Percentiles rank a stretch among this genome's conserved stretches.
These are phyloP conservation scores for Orgyia antiqua DNA, from an alignment of 2,888 invertebrate genomes.

Conservation along the genomic window DNA sequence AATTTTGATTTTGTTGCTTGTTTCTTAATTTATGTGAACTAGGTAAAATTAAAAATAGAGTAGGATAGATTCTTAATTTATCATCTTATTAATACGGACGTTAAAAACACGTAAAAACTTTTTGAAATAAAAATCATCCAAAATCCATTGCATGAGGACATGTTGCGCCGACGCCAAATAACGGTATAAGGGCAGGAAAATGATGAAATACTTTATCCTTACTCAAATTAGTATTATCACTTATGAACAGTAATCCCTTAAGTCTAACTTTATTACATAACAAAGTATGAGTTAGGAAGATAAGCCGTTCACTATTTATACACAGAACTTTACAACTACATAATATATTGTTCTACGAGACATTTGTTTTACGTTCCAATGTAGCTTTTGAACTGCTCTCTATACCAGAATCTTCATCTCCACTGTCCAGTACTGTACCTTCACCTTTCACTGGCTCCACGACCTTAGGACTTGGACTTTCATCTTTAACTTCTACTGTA, in stretches of 20 bases:
- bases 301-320: slow-evolving; percentile 20
- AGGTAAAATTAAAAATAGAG: too few species aligned
- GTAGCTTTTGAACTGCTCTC: slow-evolving; percentile 80
- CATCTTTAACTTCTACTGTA: slow-evolving; percentile 33
- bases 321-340: slow-evolving; percentile 19
- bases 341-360: slow-evolving; percentile 35
- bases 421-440: slow-evolving; percentile 80
- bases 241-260: slow-evolving; percentile 6
- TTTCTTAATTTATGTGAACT: too few species aligned
- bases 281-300: slow-evolving; percentile 23
- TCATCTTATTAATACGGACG: too few species aligned
- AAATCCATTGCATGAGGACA: too few species aligned
- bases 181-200: too few species aligned
- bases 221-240: slow-evolving; percentile 3
- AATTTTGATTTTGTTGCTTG: too few species aligned
- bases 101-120: too few species aligned
- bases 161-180: too few species aligned
- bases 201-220: neutral
- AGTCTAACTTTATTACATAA: slow-evolving; percentile 22
- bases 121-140: too few species aligned
- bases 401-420: slow-evolving; percentile 82
- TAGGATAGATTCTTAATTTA: too few species aligned
- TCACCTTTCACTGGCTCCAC: slow-evolving; percentile 72
- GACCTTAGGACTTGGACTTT: slow-evolving; percentile 37
- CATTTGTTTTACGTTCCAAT: slow-evolving; percentile 68